Base-by-base conservation (phyloP, 1,140 invertebrate genomes). In the Harpegnathos saltator region DNA sequence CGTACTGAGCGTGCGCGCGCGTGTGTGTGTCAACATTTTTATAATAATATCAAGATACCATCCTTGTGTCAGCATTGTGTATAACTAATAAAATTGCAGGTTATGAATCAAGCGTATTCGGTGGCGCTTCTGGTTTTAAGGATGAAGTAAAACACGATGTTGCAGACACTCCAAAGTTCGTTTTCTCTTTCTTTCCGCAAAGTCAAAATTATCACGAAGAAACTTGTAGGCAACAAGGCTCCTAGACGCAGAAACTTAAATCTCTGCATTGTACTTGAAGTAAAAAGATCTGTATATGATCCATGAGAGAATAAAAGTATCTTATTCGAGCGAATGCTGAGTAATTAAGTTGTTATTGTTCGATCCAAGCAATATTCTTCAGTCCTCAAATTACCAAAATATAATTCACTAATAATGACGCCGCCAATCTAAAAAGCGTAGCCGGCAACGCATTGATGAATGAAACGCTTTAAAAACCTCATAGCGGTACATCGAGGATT, bases 51-150 rank as follows among this genome's bases (percentile, higher is more conserved):
- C 24, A 11, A 14, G n/a, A 65, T 19, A 65, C 22, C 29, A 63
- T 44, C 52, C 50, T 26, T 15, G 4, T 17, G 15, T 33, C 29
- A 54, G 17, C 15, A 1, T 17, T 29, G 2, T n/a, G n/a, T n/a
- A n/a, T n/a, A n/a, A 26, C 5, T 33, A 9, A 69, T 33, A 15
- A 12, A 33, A 15, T 71, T 71, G 3, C 19, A 71, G 50, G 26
- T 56, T 33, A 33, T 56, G 15, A 71, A 71, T 56, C 17, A 29
- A 54, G 17, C 50, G 15, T 71, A 71, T 33, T 71, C 68, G n/a
- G 33, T 71, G 11, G 68, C 68, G 3, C 50, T 71, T 29, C 4
- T 71, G 11, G 2, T 71, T 33, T 56, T 56, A 19, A 71, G 3
- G 11, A 22, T 54, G 1, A 15, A 56, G 9, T 71, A 15, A 71